Evolutionary conservation across 1,140 invertebrate genomes (phyloP).

Genomic region (Planococcus citri): DNA sequence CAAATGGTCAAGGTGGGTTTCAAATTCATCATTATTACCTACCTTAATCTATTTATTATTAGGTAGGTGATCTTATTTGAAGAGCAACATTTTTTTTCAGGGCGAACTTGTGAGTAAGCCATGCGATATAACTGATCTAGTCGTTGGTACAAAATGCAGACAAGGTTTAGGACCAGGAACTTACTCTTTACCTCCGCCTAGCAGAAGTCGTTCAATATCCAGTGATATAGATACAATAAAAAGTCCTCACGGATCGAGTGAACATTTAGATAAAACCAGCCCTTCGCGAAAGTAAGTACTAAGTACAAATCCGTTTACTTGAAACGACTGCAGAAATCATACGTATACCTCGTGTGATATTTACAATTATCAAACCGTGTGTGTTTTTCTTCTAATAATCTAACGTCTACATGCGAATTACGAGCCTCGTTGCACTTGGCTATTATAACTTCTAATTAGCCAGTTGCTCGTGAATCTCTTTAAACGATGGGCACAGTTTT

Average conservation of each 20-base stretch:
- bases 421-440: too few relatives aligned
- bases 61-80: background rate
- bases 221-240: slow-evolving; percentile 28
- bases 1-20: background rate
- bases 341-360: background rate
- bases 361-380: too few relatives aligned
- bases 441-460: background rate
- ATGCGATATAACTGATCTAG: background rate
- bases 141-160: background rate
- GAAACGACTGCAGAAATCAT: background rate
- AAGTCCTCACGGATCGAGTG: slow-evolving; percentile 32
- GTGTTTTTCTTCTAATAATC: background rate
- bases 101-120: background rate
- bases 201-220: slow-evolving; percentile 31
- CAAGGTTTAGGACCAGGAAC: background rate
- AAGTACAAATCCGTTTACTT: too few relatives aligned
- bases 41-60: background rate
- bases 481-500: background rate
- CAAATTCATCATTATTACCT: background rate
- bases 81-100: background rate
- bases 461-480: background rate
- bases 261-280: slow-evolving; percentile 32
- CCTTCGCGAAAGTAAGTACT: slow-evolving; percentile 29
- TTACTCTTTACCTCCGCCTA: slow-evolving; percentile 26
- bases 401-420: too few relatives aligned